Base-by-base conservation (phyloP, 2,113 vertebrate species). In the Corythornis cristatus region DNA sequence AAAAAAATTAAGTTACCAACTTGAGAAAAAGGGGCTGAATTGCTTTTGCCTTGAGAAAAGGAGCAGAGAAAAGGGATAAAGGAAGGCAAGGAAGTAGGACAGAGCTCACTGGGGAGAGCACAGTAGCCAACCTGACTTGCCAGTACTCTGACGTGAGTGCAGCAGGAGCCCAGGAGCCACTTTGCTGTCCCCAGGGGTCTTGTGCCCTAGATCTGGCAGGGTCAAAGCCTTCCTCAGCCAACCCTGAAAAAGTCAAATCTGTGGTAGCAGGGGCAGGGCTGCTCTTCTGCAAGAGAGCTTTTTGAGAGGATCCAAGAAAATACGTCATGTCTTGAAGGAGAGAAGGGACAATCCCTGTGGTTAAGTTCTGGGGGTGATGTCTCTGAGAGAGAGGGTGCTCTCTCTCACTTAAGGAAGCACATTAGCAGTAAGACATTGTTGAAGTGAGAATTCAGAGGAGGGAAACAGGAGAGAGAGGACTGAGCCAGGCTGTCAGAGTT, bases 81-180 rank as follows among this genome's bases (percentile, higher is more conserved):
- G 22, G 62, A 82, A 92, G 42, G 45, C 37, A 88, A 54, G 15
- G 31, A 95, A 93, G 64, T 91, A 91, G 96, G 83, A 57, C 90
- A 70, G 85, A 80, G 33, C 82, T 91, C 93, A 43, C 67, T 20
- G 71, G 90, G 93, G 92, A 96, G 23, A 96, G 23, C 74, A 58
- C 64, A 50, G 60, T 37, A 80, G 82, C 89, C 85, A 93, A 43
- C 72, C 75, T 95, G 82, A 61, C 62, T 79, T 53, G 33, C 88
- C 89, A 70, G 37, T 33, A 20, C 50, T 15, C 50, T 43, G 78
- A 84, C 0, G 0, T 21, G 51, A 91, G 23, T 62, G 25, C 84
- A 46, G 60, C 3, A 3, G 64, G 70, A 75, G 78, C 79, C 82
- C 31, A 15, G 33, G 37, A 40, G 88, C 67, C 7, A 1, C 53